Evolutionary conservation across 2,113 vertebrate species (phyloP), one percentile per base, ranked within the genome.

Genomic region (Chionis minor): DNA sequence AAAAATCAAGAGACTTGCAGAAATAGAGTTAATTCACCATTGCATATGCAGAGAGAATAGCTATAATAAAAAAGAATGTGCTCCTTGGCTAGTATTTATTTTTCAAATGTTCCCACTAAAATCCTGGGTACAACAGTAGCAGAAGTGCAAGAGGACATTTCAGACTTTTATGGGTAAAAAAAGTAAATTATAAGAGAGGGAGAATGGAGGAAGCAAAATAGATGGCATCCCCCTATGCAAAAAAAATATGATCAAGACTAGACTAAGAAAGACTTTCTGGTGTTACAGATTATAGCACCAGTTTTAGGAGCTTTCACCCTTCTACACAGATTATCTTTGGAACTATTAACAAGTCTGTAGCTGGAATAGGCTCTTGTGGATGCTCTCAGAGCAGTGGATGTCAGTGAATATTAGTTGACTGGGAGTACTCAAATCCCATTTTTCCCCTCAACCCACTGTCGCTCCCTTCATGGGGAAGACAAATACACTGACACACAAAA

Each of bases 81-180:
- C 86, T 96, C 88, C 83, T 97, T 86, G 94, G 77, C 83, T 94
- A 94, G 52, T 92, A 75, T 96, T 97, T 97, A 89, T 97, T 96
- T 92, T 95, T 92, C 94, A 91, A 75, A 91, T 91, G 92, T 92
- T 92, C 91, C 92, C 81, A 94, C 83, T 97, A 94, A 97, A 97
- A 92, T 94, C 69, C 56, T 23, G 86, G 92, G 66, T 91, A 87
- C 91, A 92, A 35, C 8, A 84, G 82, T 12, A 92, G 56, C 88
- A 89, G 55, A 62, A 96, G 84, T 72, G 86, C 80, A 92, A 87
- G 70, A 94, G 73, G 94, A 89, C 75, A 63, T 86, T 93, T 91
- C 72, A 92, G 75, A 51, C 65, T 92, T 92, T 75, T 75, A 81
- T 55, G 10, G 40, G 35, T 70, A 26, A 44, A 47, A 78, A 42